These are phyloP conservation scores for Brachionus rotundiformis DNA, from an alignment of 1,140 invertebrate genomes.

Conservation along the genomic window DNA sequence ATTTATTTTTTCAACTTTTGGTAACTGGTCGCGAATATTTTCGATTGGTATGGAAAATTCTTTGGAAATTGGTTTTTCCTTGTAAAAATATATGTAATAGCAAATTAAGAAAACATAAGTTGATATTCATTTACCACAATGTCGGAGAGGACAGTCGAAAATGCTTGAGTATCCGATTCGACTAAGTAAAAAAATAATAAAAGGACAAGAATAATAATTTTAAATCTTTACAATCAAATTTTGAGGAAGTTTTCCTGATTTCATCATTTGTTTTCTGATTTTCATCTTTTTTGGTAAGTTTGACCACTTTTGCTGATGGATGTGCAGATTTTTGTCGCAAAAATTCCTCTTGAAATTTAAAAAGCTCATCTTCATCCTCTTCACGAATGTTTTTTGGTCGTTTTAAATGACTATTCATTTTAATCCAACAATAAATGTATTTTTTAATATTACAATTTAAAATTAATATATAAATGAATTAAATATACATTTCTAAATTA, in stretches of 20 bases:
- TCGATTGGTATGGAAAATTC: neutral
- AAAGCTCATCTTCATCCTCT: slow-evolving; percentile 62
- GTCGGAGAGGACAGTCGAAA: neutral
- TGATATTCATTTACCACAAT: slow-evolving; percentile 32
- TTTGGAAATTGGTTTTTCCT: slow-evolving; percentile 31
- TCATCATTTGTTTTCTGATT: neutral
- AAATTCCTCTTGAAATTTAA: slow-evolving; percentile 62
- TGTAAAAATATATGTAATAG: too few species aligned
- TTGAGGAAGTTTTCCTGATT: neutral
- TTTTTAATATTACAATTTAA: neutral
- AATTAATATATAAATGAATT: neutral
- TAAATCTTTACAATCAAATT: slow-evolving; percentile 55
- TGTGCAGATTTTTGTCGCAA: slow-evolving; percentile 53
- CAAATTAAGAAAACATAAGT: too few species aligned
- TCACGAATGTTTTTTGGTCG: slow-evolving; percentile 51
- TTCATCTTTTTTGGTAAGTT: slow-evolving; percentile 32
- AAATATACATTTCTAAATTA: neutral
- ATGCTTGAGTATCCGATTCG: slow-evolving; percentile 54
- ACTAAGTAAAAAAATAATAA: slow-evolving; percentile 54
- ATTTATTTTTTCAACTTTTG: slow-evolving; percentile 33
- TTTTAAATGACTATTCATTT: slow-evolving; percentile 27
- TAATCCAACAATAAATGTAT: neutral
- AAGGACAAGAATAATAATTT: slow-evolving; percentile 53
- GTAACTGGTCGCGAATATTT: neutral
- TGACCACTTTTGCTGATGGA: slow-evolving; percentile 55